A percentile compares a stretch with the other conserved stretches of the same genome.
These are phyloP conservation scores for Bombyx huttoni DNA, from an alignment of 2,888 invertebrate genomes.

Conservation along the genomic window DNA sequence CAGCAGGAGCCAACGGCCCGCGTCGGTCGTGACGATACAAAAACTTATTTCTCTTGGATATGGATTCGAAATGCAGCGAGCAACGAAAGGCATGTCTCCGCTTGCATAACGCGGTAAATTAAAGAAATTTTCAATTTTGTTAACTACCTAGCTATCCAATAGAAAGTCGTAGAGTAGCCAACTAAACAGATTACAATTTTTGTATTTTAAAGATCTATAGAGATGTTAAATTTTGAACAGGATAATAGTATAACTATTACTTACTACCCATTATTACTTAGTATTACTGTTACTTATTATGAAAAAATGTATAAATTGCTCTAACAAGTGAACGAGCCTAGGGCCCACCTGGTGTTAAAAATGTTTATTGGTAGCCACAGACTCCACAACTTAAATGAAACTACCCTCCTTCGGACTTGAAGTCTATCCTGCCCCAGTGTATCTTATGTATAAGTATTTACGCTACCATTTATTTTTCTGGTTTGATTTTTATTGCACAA, in stretches of 20 bases:
- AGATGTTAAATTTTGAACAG: constrained; percentile 1
- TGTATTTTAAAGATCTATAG: neutral
- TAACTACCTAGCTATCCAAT: constrained; percentile 23
- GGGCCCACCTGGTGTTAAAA: constrained; percentile 1
- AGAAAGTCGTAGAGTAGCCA: constrained; percentile 11
- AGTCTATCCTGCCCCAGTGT: no score
- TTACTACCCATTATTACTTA: no score
- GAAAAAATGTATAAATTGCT: constrained; percentile 4
- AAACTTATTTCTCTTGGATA: constrained; percentile 59
- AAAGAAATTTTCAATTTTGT: constrained; percentile 50
- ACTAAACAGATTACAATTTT: neutral
- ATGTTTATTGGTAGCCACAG: no score
- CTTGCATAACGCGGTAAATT: constrained; percentile 62
- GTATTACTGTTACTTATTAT: no score
- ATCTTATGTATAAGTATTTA: no score
- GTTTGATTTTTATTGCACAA: no score
- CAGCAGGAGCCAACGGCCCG: constrained; percentile 41
- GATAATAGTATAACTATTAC: constrained; percentile 6
- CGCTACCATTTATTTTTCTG: no score
- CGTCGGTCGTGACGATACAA: constrained; percentile 56
- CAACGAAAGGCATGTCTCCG: constrained; percentile 50
- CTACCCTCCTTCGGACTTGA: no score
- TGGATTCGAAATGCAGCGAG: constrained; percentile 53
- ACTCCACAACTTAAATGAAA: no score
- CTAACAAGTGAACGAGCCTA: constrained; percentile 22